Percentiles rank a stretch among this genome's conserved stretches.
Conservation (phyloP, 1,140 invertebrate species). For the Bombus vancouverensis region DNA sequence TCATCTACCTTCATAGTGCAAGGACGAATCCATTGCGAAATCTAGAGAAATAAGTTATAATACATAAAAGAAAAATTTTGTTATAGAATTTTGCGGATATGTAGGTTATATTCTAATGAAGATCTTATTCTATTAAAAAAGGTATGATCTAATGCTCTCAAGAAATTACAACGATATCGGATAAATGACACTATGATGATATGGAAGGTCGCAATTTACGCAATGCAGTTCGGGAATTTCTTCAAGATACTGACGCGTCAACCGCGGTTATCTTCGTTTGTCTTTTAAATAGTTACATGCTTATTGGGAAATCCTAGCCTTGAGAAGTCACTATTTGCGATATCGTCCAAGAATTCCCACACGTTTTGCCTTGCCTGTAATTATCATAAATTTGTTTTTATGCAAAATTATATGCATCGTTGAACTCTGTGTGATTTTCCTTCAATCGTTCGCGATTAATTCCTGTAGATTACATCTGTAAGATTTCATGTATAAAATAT, state of each 20-base stretch:
- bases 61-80: neutral
- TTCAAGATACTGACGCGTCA: conserved; percentile 16
- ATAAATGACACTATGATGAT: neutral
- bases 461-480: neutral
- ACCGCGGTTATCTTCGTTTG: conserved; percentile 24
- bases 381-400: conserved; percentile 11
- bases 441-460: conserved; percentile 28
- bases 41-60: conserved; percentile 10
- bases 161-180: neutral
- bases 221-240: conserved; percentile 37
- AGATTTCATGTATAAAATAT: neutral
- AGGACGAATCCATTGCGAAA: conserved; percentile 22
- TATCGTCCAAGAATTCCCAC: conserved; percentile 50
- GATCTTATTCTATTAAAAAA: neutral
- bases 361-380: conserved; percentile 10
- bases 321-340: conserved; percentile 41
- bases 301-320: conserved; percentile 60
- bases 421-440: conserved; percentile 18
- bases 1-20: conserved; percentile 18
- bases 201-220: conserved; percentile 36
- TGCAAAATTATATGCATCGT: conserved; percentile 17
- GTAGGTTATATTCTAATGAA: too few species aligned
- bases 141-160: neutral
- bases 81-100: neutral
- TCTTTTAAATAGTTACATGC: conserved; percentile 52